phyloP scores from a whole-genome alignment of 2,888 invertebrate species.

The Julus scanicus region DNA sequence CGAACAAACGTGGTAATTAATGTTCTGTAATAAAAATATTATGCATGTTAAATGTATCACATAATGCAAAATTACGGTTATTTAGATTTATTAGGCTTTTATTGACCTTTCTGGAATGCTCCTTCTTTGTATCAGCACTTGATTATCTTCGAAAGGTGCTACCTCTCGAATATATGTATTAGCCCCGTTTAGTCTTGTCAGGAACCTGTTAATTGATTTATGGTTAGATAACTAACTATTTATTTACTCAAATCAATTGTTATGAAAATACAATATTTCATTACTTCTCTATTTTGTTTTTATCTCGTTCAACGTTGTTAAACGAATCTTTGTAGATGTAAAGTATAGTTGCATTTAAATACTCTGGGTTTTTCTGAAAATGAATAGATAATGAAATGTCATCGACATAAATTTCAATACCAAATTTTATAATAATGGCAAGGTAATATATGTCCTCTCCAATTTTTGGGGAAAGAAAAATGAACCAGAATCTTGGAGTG shows the following conservation, averaged over 20 bases:
- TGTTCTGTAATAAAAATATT: constrained; percentile 41
- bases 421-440: too few species aligned
- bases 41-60: not conserved
- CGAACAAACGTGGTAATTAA: constrained; percentile 54
- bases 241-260: not conserved
- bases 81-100: not conserved
- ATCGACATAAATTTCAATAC: not conserved
- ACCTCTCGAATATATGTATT: constrained; percentile 80
- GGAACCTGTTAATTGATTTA: constrained; percentile 66
- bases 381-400: too few species aligned
- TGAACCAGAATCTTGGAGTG: too few species aligned
- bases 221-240: not conserved
- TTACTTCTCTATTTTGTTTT: not conserved
- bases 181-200: constrained; percentile 82
- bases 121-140: not conserved
- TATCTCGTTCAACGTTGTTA: not conserved
- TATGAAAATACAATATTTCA: not conserved
- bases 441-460: too few species aligned
- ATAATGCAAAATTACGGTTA: not conserved
- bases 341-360: constrained; percentile 72
- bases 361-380: constrained; percentile 60
- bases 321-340: constrained; percentile 73
- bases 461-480: too few species aligned
- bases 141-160: constrained; percentile 71
- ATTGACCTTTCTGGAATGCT: constrained; percentile 43